These are phyloP conservation scores for Sandelia bainsii DNA, from an alignment of 2,797 vertebrate species.

Conservation along the genomic window DNA sequence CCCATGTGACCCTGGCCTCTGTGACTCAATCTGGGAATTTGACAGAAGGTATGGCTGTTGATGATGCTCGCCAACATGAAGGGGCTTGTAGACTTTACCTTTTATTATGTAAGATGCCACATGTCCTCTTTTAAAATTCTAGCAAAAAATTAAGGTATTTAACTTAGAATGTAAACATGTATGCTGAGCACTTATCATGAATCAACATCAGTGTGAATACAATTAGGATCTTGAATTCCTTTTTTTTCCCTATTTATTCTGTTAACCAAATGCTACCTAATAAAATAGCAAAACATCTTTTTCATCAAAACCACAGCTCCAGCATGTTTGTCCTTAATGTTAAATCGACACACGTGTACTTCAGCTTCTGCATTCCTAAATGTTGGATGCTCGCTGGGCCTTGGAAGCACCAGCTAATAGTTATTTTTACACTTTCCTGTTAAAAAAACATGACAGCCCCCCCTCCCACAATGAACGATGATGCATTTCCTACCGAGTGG, in stretches of 20 bases:
- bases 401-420: constrained; percentile 84
- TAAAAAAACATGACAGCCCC: constrained; percentile 84
- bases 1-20: not conserved
- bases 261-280: no score
- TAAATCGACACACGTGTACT: constrained; percentile 50
- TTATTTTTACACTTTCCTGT: constrained; percentile 99
- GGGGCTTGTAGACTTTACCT: no score
- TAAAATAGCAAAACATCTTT: not conserved
- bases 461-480: constrained; percentile 93
- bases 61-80: no score
- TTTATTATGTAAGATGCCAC: no score
- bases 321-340: constrained; percentile 42
- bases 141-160: no score
- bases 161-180: no score
- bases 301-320: constrained; percentile 29
- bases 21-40: not conserved
- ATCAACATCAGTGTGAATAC: no score
- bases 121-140: no score
- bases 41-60: no score
- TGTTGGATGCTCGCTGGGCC: constrained; percentile 52
- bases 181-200: no score
- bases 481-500: constrained; percentile 97
- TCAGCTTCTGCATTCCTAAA: constrained; percentile 61
- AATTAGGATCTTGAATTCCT: no score
- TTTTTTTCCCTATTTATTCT: no score